Evolutionary conservation across 1,140 invertebrate genomes (phyloP).

Genomic region (Condylostylus longicornis): DNA sequence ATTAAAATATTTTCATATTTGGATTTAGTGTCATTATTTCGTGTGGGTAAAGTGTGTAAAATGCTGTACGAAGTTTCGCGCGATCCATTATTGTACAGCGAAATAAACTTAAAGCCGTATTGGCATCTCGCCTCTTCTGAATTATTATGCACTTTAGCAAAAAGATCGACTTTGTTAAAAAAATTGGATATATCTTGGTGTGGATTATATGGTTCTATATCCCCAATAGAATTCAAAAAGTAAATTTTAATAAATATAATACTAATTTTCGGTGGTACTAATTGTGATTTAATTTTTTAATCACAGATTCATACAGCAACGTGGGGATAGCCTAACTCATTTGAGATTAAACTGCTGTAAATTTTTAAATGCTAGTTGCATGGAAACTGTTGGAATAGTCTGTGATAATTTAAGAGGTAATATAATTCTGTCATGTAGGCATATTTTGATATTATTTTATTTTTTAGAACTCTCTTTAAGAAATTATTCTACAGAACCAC

Average conservation of each 20-base stretch:
- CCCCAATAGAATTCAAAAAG: slow-evolving; percentile 29
- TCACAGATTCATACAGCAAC: slow-evolving; percentile 50
- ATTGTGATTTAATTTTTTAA: slow-evolving; percentile 9
- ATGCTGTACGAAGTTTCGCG: slow-evolving; percentile 57
- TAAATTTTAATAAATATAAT: slow-evolving; percentile 8
- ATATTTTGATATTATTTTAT: slow-evolving; percentile 9
- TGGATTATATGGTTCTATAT: slow-evolving; percentile 45
- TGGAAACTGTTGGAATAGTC: slow-evolving; percentile 43
- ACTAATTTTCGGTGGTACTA: slow-evolving; percentile 4
- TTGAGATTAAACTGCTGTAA: slow-evolving; percentile 58
- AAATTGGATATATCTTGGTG: slow-evolving; percentile 79
- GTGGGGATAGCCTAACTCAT: slow-evolving; percentile 49
- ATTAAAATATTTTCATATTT: slow-evolving; percentile 44
- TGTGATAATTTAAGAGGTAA: slow-evolving; percentile 57
- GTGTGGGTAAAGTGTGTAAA: slow-evolving; percentile 57
- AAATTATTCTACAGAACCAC: slow-evolving; percentile 35
- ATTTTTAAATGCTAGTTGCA: slow-evolving; percentile 49
- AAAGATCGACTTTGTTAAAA: slow-evolving; percentile 50
- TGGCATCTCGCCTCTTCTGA: slow-evolving; percentile 45
- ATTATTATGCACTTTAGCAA: slow-evolving; percentile 21
- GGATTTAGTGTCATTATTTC: slow-evolving; percentile 60
- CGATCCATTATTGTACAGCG: slow-evolving; percentile 60
- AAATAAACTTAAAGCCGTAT: slow-evolving; percentile 60
- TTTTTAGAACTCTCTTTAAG: slow-evolving; percentile 49
- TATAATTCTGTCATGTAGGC: background rate